Conservation (phyloP, 2,113 vertebrate species). For the Chloropsis hardwickii region DNA sequence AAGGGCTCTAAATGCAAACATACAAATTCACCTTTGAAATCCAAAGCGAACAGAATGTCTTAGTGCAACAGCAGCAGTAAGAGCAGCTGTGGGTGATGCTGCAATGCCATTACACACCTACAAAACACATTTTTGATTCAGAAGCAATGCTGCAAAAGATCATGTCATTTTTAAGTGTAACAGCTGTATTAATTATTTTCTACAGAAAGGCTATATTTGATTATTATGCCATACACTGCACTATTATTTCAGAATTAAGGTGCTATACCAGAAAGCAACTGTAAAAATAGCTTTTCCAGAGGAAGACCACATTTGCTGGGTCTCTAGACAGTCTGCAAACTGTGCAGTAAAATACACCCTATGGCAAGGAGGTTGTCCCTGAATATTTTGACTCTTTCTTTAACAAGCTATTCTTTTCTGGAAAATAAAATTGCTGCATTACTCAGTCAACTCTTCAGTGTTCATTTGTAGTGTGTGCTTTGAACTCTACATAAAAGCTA, state of each 20-base stretch:
- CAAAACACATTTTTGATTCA: not conserved
- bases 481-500: not conserved
- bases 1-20: not conserved
- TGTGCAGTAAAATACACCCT: not conserved
- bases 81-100: constrained; percentile 54
- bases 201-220: not conserved
- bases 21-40: constrained; percentile 60
- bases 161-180: not conserved
- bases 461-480: not conserved
- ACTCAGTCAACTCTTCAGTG: not conserved
- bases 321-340: not conserved
- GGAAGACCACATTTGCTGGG: not conserved
- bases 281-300: not conserved
- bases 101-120: constrained; percentile 81
- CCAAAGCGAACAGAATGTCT: constrained; percentile 30
- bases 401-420: not conserved
- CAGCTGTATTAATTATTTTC: not conserved
- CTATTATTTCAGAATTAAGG: not conserved
- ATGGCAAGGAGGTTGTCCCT: not conserved
- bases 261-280: not conserved
- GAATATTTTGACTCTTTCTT: not conserved
- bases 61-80: constrained; percentile 70
- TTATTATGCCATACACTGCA: not conserved
- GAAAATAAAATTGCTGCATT: not conserved
- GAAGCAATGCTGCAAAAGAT: not conserved